Conservation (phyloP, 2,888 invertebrate species). For the Stenolophus ochropezus region DNA sequence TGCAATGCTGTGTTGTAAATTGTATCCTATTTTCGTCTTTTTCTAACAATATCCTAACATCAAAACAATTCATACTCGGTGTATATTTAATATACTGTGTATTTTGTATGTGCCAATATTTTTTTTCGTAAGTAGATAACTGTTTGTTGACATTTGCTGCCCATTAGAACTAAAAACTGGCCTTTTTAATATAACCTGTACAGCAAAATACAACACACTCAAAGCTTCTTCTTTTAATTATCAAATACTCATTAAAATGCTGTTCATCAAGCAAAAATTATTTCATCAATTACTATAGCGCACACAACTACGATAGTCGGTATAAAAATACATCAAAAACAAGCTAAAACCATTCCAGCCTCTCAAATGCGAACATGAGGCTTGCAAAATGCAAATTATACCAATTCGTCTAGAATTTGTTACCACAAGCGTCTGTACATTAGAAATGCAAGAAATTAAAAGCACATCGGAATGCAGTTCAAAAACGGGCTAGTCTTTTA, state of each 20-base stretch:
- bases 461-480: background rate
- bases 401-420: background rate
- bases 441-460: background rate
- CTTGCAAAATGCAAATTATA: constrained; percentile 10
- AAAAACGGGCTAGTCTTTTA: background rate
- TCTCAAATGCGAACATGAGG: constrained; percentile 1
- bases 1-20: no score
- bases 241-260: background rate
- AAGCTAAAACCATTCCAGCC: background rate
- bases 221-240: background rate
- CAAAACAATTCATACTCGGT: no score
- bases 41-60: no score
- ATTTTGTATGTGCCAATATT: background rate
- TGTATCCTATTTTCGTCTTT: no score
- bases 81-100: background rate
- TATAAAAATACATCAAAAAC: constrained; percentile 1
- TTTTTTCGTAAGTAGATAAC: background rate
- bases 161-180: background rate
- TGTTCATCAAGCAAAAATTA: background rate
- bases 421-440: background rate
- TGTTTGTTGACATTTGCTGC: background rate
- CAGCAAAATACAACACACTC: background rate
- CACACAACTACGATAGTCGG: background rate
- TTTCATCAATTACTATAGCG: background rate
- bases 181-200: background rate